Base-by-base conservation (phyloP, 2,888 invertebrate genomes). In the Epinotia bilunana region DNA sequence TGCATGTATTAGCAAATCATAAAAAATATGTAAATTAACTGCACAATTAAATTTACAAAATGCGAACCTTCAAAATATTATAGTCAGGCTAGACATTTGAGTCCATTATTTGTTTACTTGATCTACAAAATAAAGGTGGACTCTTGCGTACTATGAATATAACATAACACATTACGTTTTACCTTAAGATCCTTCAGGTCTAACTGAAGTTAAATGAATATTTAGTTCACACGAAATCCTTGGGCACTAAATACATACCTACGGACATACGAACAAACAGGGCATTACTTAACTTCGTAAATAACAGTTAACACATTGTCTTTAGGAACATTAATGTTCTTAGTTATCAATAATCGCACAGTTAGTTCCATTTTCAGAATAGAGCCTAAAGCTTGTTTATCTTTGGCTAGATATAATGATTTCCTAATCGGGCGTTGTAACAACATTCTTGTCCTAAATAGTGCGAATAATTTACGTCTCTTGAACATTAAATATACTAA, bases 341-440 rank as follows among this genome's bases (percentile, higher is more conserved):
- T 65, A 71, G 71, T 74, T 71, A 71, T 65, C 64, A 70, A 65
- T 74, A 65, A 70, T 33, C 64, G 49, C 65, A 53, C 53, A 70
- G 53, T 70, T 70, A 65, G 70, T 71, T 60, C 39, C 53, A 71
- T 79, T 84, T 85, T 84, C 86, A 84, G 83, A 85, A 86, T 83
- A 82, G 81, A 83, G 83, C 83, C 82, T 81, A 83, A 82, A 77
- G 81, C 83, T 81, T 80, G 86, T 85, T 88, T 90, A 90, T 90
- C 88, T 85, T 70, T 87, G 80, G 81, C 86, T 85, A 89, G 90
- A 90, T 91, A 88, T 91, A 91, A 91, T 88, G 88, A 92, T 91
- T 90, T 88, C 92, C 91, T 87, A 90, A 91, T 89, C 87, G 86
- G 88, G 90, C 84, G 86, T 81, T 79, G 80, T 84, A 85, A 86